These are phyloP conservation scores for Eonycteris spelaea DNA, from an alignment of 2,113 vertebrate genomes.

Conservation along the genomic window DNA sequence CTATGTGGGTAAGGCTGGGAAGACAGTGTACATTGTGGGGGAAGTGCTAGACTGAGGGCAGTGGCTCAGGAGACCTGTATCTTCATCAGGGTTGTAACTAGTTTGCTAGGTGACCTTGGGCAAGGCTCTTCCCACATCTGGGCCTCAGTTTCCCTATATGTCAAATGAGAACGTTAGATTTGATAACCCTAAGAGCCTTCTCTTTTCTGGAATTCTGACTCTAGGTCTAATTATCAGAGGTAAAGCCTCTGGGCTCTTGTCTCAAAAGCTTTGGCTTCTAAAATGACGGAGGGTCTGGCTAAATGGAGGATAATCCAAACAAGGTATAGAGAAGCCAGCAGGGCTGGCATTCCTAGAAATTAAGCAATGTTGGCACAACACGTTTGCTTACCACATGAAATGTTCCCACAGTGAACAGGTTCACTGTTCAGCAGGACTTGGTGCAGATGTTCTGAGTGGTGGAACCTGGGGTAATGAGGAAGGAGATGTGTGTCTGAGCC, in stretches of 20 bases:
- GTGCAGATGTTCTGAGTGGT: neutral
- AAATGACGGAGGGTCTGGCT: neutral
- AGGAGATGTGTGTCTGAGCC: neutral
- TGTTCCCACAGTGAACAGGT: neutral
- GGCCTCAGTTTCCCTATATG: slow-evolving; percentile 23
- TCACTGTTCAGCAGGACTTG: neutral
- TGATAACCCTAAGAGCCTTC: neutral
- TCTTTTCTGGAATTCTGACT: slow-evolving; percentile 27
- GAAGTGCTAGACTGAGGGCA: neutral
- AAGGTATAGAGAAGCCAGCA: neutral
- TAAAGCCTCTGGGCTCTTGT: neutral
- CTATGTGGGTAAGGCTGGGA: neutral
- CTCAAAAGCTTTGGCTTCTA: slow-evolving; percentile 20
- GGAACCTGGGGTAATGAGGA: neutral
- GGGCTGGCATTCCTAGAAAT: slow-evolving; percentile 56
- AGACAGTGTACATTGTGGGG: neutral
- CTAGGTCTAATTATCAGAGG: neutral
- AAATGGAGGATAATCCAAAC: neutral
- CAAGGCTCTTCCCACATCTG: neutral
- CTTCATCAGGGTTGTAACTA: neutral
- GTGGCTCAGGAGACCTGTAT: neutral
- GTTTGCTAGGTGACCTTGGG: slow-evolving; percentile 35
- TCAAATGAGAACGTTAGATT: slow-evolving; percentile 17
- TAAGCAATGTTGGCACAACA: slow-evolving; percentile 12
- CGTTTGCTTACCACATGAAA: neutral